Conservation (phyloP, 35 echinoderm and acorn worm genomes). For the Patiria miniata region DNA sequence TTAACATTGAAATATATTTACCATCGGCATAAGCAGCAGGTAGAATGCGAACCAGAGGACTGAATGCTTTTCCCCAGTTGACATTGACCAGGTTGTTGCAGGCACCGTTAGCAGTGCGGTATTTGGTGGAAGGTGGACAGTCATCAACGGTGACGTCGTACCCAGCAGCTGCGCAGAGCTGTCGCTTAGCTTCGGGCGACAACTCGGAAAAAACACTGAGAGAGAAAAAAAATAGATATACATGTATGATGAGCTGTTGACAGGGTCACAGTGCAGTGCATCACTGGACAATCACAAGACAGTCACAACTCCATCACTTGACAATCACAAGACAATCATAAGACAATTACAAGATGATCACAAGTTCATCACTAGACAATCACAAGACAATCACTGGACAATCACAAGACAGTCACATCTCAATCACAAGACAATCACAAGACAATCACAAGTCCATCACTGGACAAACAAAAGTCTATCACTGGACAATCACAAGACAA, state of each 20-base stretch:
- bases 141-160: conserved; percentile 28
- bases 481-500: too few species aligned
- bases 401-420: too few species aligned
- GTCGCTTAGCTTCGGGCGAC: not conserved
- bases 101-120: conserved; percentile 50
- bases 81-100: conserved; percentile 78
- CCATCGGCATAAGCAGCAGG: conserved; percentile 64
- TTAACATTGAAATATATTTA: not conserved
- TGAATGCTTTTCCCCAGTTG: conserved; percentile 65
- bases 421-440: too few species aligned
- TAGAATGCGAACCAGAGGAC: conserved; percentile 45
- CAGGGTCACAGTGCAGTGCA: too few species aligned
- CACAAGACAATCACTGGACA: too few species aligned
- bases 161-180: conserved; percentile 42
- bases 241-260: not conserved
- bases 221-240: too few species aligned
- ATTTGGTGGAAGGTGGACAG: conserved; percentile 37
- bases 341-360: too few species aligned
- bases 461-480: too few species aligned
- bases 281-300: not conserved
- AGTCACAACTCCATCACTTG: too few species aligned
- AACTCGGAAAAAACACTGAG: not conserved
- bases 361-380: too few species aligned
- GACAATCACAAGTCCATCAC: too few species aligned
- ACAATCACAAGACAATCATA: too few species aligned